Conservation (phyloP, 2,797 vertebrate species). For the Smutsia gigantea region DNA sequence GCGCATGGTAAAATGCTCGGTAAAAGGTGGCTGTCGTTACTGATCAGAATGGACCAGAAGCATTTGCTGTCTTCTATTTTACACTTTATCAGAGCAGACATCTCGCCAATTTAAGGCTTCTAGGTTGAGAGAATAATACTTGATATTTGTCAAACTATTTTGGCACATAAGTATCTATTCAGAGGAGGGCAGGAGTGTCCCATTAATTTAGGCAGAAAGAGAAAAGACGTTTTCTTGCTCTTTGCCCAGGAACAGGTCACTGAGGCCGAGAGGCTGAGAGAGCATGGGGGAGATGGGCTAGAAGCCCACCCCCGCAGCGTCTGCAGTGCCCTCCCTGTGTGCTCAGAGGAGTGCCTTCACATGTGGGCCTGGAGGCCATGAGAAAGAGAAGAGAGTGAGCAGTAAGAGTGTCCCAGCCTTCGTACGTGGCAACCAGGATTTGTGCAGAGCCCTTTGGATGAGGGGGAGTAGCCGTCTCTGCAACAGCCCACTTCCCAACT, state of each 20-base stretch:
- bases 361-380: not conserved
- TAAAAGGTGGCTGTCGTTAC: not conserved
- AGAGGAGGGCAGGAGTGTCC: not conserved
- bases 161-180: not conserved
- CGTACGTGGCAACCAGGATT: not conserved
- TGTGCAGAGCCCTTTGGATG: not conserved
- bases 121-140: not conserved
- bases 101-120: not conserved
- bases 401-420: not conserved
- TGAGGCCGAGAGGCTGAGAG: not conserved
- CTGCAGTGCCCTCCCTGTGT: not conserved
- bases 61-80: not conserved
- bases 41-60: not conserved
- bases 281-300: not conserved
- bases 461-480: not conserved
- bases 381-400: not conserved
- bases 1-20: not conserved
- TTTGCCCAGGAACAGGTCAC: not conserved
- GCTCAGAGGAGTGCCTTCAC: too few relatives aligned
- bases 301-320: not conserved
- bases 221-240: not conserved
- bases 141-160: not conserved
- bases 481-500: not conserved
- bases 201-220: not conserved
- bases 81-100: not conserved